Base-by-base conservation (phyloP, 2,888 invertebrate genomes). In the Mesorhabditis sp. region DNA sequence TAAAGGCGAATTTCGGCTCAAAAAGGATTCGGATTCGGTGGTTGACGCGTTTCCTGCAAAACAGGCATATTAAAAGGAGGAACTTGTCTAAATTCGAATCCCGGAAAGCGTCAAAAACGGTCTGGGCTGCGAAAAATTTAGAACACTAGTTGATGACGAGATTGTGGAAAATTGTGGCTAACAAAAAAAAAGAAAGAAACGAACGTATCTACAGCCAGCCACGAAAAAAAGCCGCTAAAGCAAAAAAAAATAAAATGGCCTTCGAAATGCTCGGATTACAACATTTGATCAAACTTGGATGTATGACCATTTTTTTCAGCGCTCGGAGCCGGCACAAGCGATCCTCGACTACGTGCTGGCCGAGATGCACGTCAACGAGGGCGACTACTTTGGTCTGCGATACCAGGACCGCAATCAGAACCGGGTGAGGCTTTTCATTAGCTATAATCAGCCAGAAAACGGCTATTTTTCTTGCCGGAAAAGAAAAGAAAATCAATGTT, bases 341-440 rank as follows among this genome's bases (percentile, higher is more conserved):
- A 89, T 95, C 81, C 89, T 95, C 86, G 94, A 94, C 86, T 91
- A 92, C 89, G 92, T 94, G 76, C 95, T 94, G 88, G 91, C 92
- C 86, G 92, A 93, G 87, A 89, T 95, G 82, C 93, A 93, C 88
- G 91, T 95, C 77, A 90, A 92, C 75, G 95, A 95, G 88, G 93
- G 92, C 84, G 95, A 95, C 88, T 95, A 94, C 87, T 93, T 95
- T 87, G 95, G 95, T 10, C 90, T 95, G 76, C 91, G 94, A 75
- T 95, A 92, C 90, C 93, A 94, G 78, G 95, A 95, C 87, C 89
- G 90, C 72, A 90, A 91, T 82, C 92, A 92, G 80, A 93, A 94
- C 88, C 90, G 94, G 89, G 94, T 94, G 89, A 90, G 90, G 86
- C 67, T 65, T 44, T 28, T 28, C 1, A 28, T 28, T 28, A 28